phyloP scores from a whole-genome alignment of 2,888 invertebrate species.

The Ormyrus labotus region DNA sequence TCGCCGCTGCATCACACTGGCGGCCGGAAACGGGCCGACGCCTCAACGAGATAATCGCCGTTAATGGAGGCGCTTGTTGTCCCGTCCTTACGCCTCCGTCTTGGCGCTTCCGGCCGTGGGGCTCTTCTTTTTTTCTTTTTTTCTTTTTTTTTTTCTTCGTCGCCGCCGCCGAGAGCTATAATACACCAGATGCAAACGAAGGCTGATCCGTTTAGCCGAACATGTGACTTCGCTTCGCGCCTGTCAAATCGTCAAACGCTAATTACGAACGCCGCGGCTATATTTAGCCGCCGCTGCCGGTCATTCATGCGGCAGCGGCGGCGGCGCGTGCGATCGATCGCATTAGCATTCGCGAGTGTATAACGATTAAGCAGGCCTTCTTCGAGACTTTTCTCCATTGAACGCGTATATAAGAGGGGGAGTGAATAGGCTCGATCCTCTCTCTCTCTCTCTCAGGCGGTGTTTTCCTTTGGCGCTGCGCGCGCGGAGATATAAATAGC shows the following conservation, averaged over 20 bases:
- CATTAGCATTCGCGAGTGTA: slow-evolving; percentile 5
- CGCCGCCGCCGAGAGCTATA: too few relatives aligned
- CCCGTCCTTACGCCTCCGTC: slow-evolving; percentile 10
- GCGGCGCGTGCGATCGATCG: too few relatives aligned
- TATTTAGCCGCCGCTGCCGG: slow-evolving; percentile 61
- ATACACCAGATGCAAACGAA: slow-evolving; percentile 63
- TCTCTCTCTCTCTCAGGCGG: slow-evolving; percentile 39
- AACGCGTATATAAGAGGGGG: not conserved
- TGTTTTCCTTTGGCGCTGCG: slow-evolving; percentile 61
- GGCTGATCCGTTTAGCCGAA: slow-evolving; percentile 64
- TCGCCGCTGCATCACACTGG: slow-evolving; percentile 46
- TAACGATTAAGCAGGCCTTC: slow-evolving; percentile 6
- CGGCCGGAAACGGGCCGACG: slow-evolving; percentile 64
- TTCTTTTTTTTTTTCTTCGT: slow-evolving; percentile 49
- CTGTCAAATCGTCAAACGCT: slow-evolving; percentile 68
- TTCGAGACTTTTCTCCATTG: slow-evolving; percentile 34
- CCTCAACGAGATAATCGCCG: slow-evolving; percentile 71
- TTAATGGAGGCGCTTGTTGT: slow-evolving; percentile 62
- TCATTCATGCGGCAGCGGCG: not conserved
- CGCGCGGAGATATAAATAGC: slow-evolving; percentile 68
- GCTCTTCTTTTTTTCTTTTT: too few relatives aligned
- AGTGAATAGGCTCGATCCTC: slow-evolving; percentile 29
- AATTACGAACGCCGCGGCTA: slow-evolving; percentile 65
- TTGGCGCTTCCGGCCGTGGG: slow-evolving; percentile 14
- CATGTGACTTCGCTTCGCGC: slow-evolving; percentile 68